These are phyloP conservation scores for Hydraecia micacea DNA, from an alignment of 2,888 invertebrate species.

Conservation along the genomic window DNA sequence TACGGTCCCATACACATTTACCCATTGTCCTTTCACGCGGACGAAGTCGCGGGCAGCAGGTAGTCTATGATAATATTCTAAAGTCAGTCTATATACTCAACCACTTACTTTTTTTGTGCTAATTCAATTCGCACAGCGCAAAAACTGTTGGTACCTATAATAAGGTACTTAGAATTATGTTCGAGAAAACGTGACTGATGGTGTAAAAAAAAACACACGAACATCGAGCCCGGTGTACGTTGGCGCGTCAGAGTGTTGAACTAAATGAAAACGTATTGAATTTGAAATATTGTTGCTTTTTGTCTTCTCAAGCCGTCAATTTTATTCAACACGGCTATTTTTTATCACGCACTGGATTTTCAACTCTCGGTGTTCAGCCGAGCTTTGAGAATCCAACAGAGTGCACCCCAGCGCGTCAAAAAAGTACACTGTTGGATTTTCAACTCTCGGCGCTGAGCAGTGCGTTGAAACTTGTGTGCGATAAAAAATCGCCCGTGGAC, in stretches of 20 bases:
- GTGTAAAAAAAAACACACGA: conserved; percentile 22
- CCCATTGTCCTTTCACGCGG: too few species aligned
- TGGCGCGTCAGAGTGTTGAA: neutral
- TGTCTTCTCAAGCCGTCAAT: neutral
- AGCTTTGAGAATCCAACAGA: neutral
- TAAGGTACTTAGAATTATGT: conserved; percentile 18
- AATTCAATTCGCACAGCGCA: conserved; percentile 19
- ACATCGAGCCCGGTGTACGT: neutral
- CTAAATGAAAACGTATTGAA: conserved; percentile 5
- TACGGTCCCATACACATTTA: too few species aligned
- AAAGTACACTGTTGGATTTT: neutral
- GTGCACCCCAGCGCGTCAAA: neutral
- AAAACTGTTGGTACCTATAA: conserved; percentile 16
- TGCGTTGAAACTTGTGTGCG: neutral
- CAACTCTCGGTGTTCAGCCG: neutral
- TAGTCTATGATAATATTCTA: neutral
- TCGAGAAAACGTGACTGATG: conserved; percentile 29
- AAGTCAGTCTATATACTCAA: neutral
- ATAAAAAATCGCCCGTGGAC: neutral
- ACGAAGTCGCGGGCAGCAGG: neutral
- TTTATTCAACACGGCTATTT: neutral
- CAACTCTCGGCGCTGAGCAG: neutral
- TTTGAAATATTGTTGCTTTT: neutral
- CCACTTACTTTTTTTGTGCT: conserved; percentile 25
- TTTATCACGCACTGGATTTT: neutral